Conservation (phyloP, 2,797 vertebrate genomes). For the Rhinichthys osculus region DNA sequence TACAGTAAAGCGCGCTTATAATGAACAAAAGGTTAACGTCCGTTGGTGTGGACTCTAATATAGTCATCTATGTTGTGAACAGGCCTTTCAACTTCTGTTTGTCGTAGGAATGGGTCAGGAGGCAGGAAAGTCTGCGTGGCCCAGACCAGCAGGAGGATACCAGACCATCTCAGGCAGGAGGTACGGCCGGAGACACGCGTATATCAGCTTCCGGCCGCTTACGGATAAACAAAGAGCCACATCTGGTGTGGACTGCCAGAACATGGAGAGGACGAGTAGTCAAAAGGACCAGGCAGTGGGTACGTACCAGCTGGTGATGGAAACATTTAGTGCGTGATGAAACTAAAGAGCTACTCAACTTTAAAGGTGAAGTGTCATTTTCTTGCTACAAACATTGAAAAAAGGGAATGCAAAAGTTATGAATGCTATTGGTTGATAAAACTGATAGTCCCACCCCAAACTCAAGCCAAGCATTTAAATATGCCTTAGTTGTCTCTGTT, state of each 20-base stretch:
- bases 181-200: conserved; percentile 77
- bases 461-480: neutral
- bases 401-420: neutral
- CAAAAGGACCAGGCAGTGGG: conserved; percentile 69
- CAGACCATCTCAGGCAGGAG: conserved; percentile 75
- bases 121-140: conserved; percentile 75
- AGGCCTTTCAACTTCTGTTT: neutral
- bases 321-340: neutral
- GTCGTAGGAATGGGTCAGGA: conserved; percentile 80
- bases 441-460: neutral
- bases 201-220: conserved; percentile 73
- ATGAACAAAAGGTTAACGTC: neutral
- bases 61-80: neutral
- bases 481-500: no score
- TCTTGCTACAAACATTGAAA: neutral
- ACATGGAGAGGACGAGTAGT: conserved; percentile 68
- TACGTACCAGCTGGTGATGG: conserved; percentile 60
- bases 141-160: conserved; percentile 74
- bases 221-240: conserved; percentile 69
- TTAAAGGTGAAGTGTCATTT: neutral
- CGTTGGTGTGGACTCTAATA: neutral
- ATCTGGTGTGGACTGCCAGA: conserved; percentile 64
- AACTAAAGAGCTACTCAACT: neutral
- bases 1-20: neutral
- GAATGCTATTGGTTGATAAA: neutral